Evolutionary conservation across 2,888 invertebrate species (phyloP), one percentile per base, ranked within the genome.

Genomic region (Conops quadrifasciatus): DNA sequence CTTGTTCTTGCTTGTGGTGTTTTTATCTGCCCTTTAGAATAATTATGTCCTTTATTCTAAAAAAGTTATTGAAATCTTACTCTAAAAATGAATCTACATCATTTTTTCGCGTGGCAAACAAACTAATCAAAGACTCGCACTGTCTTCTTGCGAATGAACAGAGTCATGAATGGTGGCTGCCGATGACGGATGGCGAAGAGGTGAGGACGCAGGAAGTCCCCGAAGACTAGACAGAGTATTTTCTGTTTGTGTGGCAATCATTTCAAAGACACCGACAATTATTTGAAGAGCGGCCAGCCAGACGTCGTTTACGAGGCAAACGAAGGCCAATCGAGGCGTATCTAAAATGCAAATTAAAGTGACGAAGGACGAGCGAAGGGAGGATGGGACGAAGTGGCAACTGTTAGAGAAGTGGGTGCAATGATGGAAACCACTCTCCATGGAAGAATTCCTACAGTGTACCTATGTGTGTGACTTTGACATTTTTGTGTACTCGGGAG

Each of bases 51-150:
- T n/a, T n/a, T n/a, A n/a, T n/a, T n/a, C n/a, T n/a, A n/a, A n/a
- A 70, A 65, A 74, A 72, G 72, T 70, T 67, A 67, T 60, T 71
- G 65, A 21, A 66, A 72, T 64, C 60, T 56, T 72, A 71, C 70
- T 65, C 60, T 60, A 67, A 70, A 67, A 69, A 47, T 70, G 72
- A 73, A 73, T 73, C 70, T 70, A 70, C 59, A 63, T 58, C 71
- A 51, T 47, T 71, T 51, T 30, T 19, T 28, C 49, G 30, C 63
- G 72, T 45, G 51, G 36, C 43, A 43, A 49, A 62, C 62, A 43
- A 30, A 30, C 11, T 30, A 28, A 45, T 59, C 60, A 30, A 36
- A 43, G 21, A 30, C 36, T 59, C n/a, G 64, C 64, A 56, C 58
- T 7, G 30, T 21, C n/a, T 19, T 19, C 19, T n/a, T n/a, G n/a